Evolutionary conservation across 2,888 invertebrate species (phyloP), one percentile per base, ranked within the genome.

Genomic region (Calameuta idolon): DNA sequence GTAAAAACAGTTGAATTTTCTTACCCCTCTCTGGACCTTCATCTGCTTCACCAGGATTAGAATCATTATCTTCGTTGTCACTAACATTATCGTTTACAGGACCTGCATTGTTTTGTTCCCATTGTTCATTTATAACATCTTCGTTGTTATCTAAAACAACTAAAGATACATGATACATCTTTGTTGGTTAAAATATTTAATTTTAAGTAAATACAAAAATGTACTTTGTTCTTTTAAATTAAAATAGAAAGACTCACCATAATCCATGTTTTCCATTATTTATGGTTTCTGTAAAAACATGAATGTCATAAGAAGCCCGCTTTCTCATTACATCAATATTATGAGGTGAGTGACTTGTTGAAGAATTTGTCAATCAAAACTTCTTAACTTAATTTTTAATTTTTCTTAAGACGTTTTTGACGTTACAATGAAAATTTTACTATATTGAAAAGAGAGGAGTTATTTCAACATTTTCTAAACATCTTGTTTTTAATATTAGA

Each of bases 231-330:
- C 71, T 71, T n/a, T 9, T 23, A 55, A 23, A 9, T 23, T 23
- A 55, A 55, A 75, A 31, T 71, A 23, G 40, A 69, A 76, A 37
- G 68, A 80, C 80, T 78, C 78, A 82, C 82, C 69, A 5, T 75
- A 74, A 76, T 82, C 79, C 80, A 82, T 82, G 80, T 82, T 82
- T 82, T 82, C 80, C 79, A 71, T 34, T 76, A 0, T 33, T 30
- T 75, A 40, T 37, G 15, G 55, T 55, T 30, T 37, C 30, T n/a
- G 30, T 31, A 75, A 55, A 23, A 55, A 23, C 23, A 55, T 55
- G 23, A 55, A 55, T 37, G 2, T 12, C 12, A 37, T 9, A 55
- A 37, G 15, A 37, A 55, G 55, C 55, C 23, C 9, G 9, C 9
- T 55, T 55, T 23, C 55, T 55, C 55, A 55, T 55, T 55, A 55